A percentile compares a stretch with the other conserved stretches of the same genome.
phyloP scores from a whole-genome alignment of 2,797 vertebrate species.

The Orientallactaga sibirica region DNA sequence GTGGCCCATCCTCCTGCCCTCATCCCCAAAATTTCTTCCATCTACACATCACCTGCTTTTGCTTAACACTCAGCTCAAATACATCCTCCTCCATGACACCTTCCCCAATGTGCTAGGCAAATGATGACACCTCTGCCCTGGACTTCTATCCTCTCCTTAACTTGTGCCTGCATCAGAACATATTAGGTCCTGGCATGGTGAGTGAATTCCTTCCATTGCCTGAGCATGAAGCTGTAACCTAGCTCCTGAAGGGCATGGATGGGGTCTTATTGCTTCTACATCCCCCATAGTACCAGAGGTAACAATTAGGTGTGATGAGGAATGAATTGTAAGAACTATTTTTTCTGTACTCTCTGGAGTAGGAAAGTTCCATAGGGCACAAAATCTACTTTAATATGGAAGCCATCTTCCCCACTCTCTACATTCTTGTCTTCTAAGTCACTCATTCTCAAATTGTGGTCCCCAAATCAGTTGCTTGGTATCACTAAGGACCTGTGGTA shows the following conservation, averaged over 20 bases:
- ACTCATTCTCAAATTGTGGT: background rate
- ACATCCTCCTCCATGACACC: background rate
- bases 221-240: background rate
- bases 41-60: background rate
- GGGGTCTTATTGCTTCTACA: background rate
- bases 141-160: background rate
- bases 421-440: background rate
- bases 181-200: background rate
- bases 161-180: background rate
- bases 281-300: background rate
- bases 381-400: background rate
- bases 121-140: background rate
- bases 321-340: background rate
- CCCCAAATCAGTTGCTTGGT: background rate
- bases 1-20: background rate
- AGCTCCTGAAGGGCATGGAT: background rate
- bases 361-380: background rate
- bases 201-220: background rate
- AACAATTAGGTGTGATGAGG: background rate
- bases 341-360: background rate
- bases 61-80: slow-evolving; percentile 23
- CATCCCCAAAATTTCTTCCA: background rate
- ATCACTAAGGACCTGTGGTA: background rate
- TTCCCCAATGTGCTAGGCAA: background rate
- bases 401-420: background rate